Percentiles rank a stretch among this genome's conserved stretches.
These are phyloP conservation scores for Empidonax alnorum DNA, from an alignment of 2,113 vertebrate species.

Conservation along the genomic window DNA sequence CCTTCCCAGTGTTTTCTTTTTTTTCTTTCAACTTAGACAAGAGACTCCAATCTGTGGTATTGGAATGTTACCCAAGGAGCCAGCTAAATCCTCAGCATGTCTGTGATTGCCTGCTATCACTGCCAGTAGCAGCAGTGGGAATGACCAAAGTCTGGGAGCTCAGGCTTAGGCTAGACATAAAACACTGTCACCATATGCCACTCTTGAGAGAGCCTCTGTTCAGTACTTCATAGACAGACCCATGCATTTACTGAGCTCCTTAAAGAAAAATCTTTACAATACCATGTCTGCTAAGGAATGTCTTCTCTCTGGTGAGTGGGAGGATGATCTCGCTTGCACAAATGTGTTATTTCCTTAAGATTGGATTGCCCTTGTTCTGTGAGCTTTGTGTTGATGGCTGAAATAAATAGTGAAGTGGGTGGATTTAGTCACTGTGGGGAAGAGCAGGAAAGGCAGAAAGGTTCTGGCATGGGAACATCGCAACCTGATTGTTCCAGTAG, in stretches of 20 bases:
- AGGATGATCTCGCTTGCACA: constrained; percentile 18
- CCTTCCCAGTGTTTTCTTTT: background rate
- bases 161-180: background rate
- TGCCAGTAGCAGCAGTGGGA: background rate
- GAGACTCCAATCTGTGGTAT: background rate
- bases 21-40: background rate
- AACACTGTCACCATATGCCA: constrained; percentile 20
- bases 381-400: constrained; percentile 41
- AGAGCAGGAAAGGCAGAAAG: constrained; percentile 26
- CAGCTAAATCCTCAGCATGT: constrained; percentile 11
- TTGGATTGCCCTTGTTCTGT: constrained; percentile 42
- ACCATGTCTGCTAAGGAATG: background rate
- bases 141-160: constrained; percentile 28
- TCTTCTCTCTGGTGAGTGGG: constrained; percentile 8
- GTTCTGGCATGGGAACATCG: constrained; percentile 8
- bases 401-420: constrained; percentile 33
- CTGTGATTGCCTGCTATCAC: background rate
- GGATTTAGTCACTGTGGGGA: constrained; percentile 24
- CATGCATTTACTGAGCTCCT: background rate
- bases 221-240: background rate
- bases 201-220: background rate
- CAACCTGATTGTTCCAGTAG: constrained; percentile 46
- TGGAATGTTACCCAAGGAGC: constrained; percentile 8
- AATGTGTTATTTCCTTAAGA: constrained; percentile 16
- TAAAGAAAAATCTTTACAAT: background rate